A percentile compares a stretch with the other conserved stretches of the same genome.
phyloP scores from a whole-genome alignment of 2,888 invertebrate genomes.

The Cataglyphis livida region DNA sequence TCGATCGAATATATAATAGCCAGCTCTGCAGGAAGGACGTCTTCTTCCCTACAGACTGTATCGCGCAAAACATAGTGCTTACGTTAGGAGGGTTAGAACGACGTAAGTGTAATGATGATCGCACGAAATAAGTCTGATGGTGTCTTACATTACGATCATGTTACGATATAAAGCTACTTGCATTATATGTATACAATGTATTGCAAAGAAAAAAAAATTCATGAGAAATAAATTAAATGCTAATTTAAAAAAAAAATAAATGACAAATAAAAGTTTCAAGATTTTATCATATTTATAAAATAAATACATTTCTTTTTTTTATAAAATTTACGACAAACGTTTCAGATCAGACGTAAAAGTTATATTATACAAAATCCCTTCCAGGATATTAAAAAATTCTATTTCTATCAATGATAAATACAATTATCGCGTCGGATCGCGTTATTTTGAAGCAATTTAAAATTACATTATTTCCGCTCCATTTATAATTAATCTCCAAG shows the following conservation, averaged over 20 bases:
- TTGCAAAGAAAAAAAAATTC: constrained; percentile 13
- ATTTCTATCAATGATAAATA: constrained; percentile 4
- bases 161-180: constrained; percentile 3
- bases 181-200: background rate
- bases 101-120: constrained; percentile 65
- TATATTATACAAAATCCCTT: background rate
- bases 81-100: constrained; percentile 48
- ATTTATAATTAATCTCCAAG: constrained; percentile 1
- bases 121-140: constrained; percentile 61
- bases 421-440: background rate
- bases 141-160: constrained; percentile 33
- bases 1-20: constrained; percentile 68
- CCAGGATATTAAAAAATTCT: background rate
- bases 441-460: background rate
- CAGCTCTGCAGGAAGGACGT: constrained; percentile 54
- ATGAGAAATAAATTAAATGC: background rate
- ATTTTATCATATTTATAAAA: background rate
- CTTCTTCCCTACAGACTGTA: constrained; percentile 58
- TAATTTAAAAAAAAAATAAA: background rate
- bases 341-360: background rate
- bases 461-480: constrained; percentile 14
- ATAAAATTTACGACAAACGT: background rate
- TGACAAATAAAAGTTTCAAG: background rate
- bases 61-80: constrained; percentile 56
- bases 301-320: background rate